Percentiles rank a stretch among this genome's conserved stretches.
Evolutionary conservation across 2,113 vertebrate species (phyloP).

Genomic region (Meleagris gallopavo): DNA sequence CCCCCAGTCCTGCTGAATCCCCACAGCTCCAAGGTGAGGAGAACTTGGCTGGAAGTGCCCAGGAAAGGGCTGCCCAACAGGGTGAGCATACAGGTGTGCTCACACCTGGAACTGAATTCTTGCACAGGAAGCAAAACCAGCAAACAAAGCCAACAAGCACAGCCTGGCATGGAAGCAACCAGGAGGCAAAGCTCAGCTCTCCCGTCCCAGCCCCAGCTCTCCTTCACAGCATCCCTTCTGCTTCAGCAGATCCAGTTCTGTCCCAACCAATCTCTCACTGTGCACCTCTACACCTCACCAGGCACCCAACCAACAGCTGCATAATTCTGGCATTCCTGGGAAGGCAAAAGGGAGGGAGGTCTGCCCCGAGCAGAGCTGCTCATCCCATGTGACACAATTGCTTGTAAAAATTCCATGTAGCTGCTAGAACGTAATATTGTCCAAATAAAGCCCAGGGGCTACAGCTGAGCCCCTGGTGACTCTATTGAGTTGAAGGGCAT

Average conservation of each 20-base stretch:
- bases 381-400: constrained; percentile 42
- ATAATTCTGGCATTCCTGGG: not conserved
- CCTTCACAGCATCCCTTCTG: too few relatives aligned
- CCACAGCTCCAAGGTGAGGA: not conserved
- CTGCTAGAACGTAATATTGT: constrained; percentile 53
- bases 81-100: not conserved
- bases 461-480: constrained; percentile 39
- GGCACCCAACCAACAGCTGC: not conserved
- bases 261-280: not conserved
- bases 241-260: not conserved
- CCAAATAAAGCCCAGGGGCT: constrained; percentile 58
- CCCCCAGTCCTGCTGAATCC: fast-evolving
- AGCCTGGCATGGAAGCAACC: too few relatives aligned
- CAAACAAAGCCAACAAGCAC: too few relatives aligned
- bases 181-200: too few relatives aligned
- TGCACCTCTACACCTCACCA: not conserved
- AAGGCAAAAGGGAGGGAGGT: not conserved
- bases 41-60: not conserved
- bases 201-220: too few relatives aligned
- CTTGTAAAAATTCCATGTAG: constrained; percentile 64
- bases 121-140: too few relatives aligned
- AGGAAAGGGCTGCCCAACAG: not conserved
- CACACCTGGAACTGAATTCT: too few relatives aligned
- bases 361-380: not conserved
- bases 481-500: constrained; percentile 28